These are phyloP conservation scores for Rhadinocentrus ornatus DNA, from an alignment of 2,797 vertebrate genomes.

Conservation along the genomic window DNA sequence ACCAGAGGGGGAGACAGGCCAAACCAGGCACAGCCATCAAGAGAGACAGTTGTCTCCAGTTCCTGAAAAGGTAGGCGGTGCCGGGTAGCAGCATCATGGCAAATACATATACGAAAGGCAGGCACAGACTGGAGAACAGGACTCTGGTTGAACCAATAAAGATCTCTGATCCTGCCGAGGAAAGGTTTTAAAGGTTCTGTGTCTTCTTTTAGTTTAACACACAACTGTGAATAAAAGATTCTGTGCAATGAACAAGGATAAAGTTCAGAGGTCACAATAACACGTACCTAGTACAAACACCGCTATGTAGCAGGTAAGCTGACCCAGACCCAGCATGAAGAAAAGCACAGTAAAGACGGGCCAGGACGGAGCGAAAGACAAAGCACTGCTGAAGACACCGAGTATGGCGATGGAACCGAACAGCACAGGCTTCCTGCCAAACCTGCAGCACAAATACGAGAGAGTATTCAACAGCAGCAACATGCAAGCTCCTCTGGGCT, in stretches of 20 bases:
- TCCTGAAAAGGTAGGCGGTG: constrained; percentile 51
- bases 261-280: not conserved
- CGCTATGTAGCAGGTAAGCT: constrained; percentile 46
- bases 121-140: constrained; percentile 42
- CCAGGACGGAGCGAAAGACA: constrained; percentile 60
- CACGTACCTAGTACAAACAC: constrained; percentile 62
- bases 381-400: constrained; percentile 36
- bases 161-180: constrained; percentile 63
- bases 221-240: not conserved
- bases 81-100: constrained; percentile 41
- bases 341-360: constrained; percentile 46
- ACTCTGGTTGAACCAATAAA: constrained; percentile 41
- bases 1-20: constrained; percentile 63
- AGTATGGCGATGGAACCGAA: constrained; percentile 26
- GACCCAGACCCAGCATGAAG: constrained; percentile 60
- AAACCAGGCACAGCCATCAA: constrained; percentile 55
- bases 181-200: not conserved
- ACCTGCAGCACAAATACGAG: constrained; percentile 36
- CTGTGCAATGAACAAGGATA: not conserved
- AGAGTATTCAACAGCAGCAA: constrained; percentile 1
- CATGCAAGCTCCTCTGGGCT: not conserved
- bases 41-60: constrained; percentile 60
- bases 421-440: constrained; percentile 68
- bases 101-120: constrained; percentile 13
- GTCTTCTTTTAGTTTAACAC: not conserved